phyloP scores from a whole-genome alignment of 2,113 vertebrate species.

The Eurypyga helias region DNA sequence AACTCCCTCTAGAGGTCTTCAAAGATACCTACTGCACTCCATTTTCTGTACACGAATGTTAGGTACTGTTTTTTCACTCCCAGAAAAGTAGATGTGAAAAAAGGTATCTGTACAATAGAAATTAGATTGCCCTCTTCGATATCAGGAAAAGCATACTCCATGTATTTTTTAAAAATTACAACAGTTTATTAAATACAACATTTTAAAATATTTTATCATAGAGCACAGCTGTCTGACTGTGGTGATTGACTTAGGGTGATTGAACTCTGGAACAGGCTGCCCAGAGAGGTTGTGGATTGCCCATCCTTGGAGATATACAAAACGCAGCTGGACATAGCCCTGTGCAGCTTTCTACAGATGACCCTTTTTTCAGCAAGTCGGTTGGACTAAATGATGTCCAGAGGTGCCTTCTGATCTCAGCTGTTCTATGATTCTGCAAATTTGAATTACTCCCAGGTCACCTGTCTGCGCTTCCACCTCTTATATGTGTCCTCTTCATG shows the following conservation, averaged over 20 bases:
- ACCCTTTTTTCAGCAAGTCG: background rate
- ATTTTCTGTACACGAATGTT: background rate
- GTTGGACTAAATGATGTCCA: background rate
- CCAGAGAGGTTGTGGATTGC: background rate
- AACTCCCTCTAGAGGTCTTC: background rate
- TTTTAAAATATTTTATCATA: background rate
- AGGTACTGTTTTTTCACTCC: background rate
- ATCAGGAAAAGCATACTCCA: background rate
- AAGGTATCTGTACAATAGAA: fast-evolving
- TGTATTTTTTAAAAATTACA: background rate
- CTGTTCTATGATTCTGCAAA: background rate
- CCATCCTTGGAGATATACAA: background rate
- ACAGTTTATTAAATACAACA: background rate
- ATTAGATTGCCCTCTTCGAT: background rate
- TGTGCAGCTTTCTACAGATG: background rate
- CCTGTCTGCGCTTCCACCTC: background rate
- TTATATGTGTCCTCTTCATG: background rate
- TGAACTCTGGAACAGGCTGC: background rate
- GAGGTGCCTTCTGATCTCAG: background rate
- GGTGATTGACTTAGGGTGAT: background rate
- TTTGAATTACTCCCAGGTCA: background rate
- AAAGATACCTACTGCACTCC: background rate
- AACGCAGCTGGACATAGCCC: background rate
- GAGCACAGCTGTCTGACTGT: background rate
- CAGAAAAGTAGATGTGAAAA: background rate